phyloP scores from a whole-genome alignment of 53 echinoderm and acorn worm species.

The Crossaster papposus region DNA sequence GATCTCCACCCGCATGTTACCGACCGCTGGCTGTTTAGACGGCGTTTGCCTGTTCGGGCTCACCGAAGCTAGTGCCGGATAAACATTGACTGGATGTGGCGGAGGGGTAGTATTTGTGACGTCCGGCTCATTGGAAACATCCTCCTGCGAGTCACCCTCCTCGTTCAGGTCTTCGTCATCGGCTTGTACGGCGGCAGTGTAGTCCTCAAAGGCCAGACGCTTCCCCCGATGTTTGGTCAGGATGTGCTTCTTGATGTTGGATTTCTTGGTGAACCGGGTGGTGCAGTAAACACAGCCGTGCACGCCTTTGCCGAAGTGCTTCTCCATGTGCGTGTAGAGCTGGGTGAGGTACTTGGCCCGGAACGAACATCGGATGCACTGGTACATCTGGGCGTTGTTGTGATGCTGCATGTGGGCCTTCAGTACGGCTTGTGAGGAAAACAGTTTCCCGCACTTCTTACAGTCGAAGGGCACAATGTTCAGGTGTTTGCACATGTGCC shows the following conservation, averaged over 20 bases:
- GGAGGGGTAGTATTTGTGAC: conserved; percentile 6
- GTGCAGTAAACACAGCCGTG: conserved; percentile 58
- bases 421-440: conserved; percentile 54
- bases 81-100: conserved; percentile 61
- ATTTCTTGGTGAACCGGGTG: conserved; percentile 56
- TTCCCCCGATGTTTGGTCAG: conserved; percentile 56
- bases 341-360: conserved; percentile 48
- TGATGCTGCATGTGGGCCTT: conserved; percentile 57
- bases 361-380: conserved; percentile 48
- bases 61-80: conserved; percentile 40
- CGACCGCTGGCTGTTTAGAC: conserved; percentile 22
- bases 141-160: conserved; percentile 13
- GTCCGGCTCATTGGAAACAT: conserved; percentile 20
- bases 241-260: conserved; percentile 59
- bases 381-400: conserved; percentile 45
- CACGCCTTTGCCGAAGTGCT: conserved; percentile 56
- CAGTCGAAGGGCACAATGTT: conserved; percentile 50
- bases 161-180: conserved; percentile 52
- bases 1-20: conserved; percentile 48
- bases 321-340: conserved; percentile 52
- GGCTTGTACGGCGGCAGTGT: conserved; percentile 43
- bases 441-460: conserved; percentile 51
- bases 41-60: conserved; percentile 31
- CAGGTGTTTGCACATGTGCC: conserved; percentile 56
- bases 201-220: conserved; percentile 56